Evolutionary conservation across 2,888 invertebrate genomes (phyloP).

Genomic region (Trachelus troglodyta): DNA sequence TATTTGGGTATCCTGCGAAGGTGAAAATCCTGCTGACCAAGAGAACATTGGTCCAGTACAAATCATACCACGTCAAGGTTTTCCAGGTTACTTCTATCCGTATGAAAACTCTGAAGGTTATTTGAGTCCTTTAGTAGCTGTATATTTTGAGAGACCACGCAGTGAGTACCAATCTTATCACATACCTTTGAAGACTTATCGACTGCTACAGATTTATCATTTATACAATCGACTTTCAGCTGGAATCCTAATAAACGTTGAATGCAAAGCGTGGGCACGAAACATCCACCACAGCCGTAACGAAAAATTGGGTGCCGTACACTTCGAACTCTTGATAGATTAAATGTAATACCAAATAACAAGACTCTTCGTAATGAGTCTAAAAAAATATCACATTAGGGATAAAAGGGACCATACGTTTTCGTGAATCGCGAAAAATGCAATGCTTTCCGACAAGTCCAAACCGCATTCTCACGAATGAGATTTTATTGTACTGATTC

Average conservation of each 20-base stretch:
- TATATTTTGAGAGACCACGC: conserved; percentile 84
- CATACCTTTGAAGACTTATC: neutral
- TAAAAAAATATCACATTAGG: neutral
- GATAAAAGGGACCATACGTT: conserved; percentile 1
- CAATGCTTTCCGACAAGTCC: neutral
- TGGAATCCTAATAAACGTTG: conserved; percentile 74
- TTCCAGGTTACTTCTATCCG: conserved; percentile 91
- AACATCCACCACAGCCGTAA: conserved; percentile 77
- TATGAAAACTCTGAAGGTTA: conserved; percentile 89
- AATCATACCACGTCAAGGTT: conserved; percentile 85
- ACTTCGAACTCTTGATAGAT: conserved; percentile 78
- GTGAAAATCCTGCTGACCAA: conserved; percentile 91
- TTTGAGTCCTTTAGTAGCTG: conserved; percentile 88
- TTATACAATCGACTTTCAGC: conserved; percentile 64
- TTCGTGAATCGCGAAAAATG: neutral
- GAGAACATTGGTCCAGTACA: conserved; percentile 90
- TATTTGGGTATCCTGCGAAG: conserved; percentile 93
- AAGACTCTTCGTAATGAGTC: neutral
- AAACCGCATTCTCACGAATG: neutral
- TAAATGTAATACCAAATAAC: conserved; percentile 33
- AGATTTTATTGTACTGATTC: neutral
- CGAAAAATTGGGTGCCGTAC: conserved; percentile 77
- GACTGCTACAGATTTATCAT: neutral
- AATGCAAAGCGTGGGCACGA: conserved; percentile 79
- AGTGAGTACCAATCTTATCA: conserved; percentile 72